Conservation (phyloP, 2,797 vertebrate genomes). For the Anguilla marmorata region DNA sequence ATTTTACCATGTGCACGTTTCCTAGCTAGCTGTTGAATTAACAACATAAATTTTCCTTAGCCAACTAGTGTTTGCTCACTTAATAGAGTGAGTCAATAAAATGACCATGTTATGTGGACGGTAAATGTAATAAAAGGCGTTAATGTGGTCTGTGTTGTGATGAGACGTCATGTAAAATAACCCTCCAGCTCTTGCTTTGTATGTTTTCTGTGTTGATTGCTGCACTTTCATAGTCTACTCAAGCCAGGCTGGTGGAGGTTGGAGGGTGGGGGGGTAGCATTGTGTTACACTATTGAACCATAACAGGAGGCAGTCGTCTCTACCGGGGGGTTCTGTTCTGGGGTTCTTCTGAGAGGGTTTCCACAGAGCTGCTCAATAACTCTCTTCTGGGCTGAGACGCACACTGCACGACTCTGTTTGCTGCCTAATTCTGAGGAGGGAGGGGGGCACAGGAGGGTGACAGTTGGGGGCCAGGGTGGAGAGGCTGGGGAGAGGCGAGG, state of each 20-base stretch:
- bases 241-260: not conserved
- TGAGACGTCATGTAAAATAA: not conserved
- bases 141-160: not conserved
- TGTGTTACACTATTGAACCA: not conserved
- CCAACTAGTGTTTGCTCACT: not conserved
- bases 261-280: not conserved
- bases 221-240: not conserved
- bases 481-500: not conserved
- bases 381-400: not conserved
- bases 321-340: not conserved
- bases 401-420: not conserved
- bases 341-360: not conserved
- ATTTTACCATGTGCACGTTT: not conserved
- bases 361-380: not conserved
- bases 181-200: not conserved
- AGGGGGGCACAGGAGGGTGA: not conserved
- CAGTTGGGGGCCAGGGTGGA: not conserved
- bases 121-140: not conserved
- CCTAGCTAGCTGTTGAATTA: not conserved
- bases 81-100: not conserved
- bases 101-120: not conserved
- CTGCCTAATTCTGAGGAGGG: slow-evolving; percentile 1
- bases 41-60: not conserved
- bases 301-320: not conserved
- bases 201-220: not conserved